phyloP scores from a whole-genome alignment of 2,797 vertebrate genomes.

The Sebastes taczanowskii region DNA sequence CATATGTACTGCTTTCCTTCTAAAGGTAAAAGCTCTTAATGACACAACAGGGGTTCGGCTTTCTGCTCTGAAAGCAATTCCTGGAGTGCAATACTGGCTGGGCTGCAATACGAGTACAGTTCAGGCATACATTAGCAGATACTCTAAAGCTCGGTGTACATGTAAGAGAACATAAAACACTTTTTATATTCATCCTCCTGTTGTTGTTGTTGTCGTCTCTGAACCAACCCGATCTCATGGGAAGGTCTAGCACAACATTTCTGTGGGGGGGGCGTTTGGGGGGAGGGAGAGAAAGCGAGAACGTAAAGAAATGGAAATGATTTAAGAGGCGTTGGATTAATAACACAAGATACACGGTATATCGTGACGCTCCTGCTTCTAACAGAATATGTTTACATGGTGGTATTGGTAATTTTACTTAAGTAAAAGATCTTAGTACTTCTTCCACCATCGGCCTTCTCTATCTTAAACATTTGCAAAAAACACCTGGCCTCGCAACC shows the following conservation, averaged over 20 bases:
- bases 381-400: background rate
- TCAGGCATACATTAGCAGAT: background rate
- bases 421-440: background rate
- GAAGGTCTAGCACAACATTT: no score
- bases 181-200: background rate
- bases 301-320: background rate
- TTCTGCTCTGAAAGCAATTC: background rate
- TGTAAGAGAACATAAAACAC: no score
- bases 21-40: background rate
- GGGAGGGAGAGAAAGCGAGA: background rate
- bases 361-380: background rate
- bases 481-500: background rate
- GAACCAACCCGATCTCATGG: background rate
- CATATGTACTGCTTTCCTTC: background rate
- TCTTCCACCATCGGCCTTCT: background rate
- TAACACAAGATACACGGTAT: background rate
- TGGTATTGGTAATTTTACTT: background rate
- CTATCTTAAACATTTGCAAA: background rate
- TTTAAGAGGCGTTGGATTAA: background rate
- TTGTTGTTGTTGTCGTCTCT: background rate
- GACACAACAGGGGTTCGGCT: background rate
- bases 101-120: background rate
- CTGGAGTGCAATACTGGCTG: background rate
- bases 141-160: background rate
- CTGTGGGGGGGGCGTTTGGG: accelerated